Percentiles rank a stretch among this genome's conserved stretches.
Evolutionary conservation across 2,797 vertebrate species (phyloP).

Genomic region (Simalia tracyae): DNA sequence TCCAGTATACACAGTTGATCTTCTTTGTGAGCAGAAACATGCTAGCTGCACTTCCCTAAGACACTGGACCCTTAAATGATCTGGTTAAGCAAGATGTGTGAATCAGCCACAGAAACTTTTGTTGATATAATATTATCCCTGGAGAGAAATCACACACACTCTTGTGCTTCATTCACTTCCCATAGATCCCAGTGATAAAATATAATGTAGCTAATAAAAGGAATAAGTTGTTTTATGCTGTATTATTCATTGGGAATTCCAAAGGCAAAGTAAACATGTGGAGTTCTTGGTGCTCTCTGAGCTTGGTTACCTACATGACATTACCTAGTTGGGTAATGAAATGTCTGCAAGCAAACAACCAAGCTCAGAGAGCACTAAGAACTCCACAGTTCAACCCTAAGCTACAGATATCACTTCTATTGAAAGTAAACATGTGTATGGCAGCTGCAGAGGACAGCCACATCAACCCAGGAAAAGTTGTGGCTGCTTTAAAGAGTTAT

Average conservation of each 20-base stretch:
- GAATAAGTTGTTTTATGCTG: background rate
- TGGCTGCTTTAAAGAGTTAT: background rate
- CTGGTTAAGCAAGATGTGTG: background rate
- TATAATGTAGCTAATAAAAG: background rate
- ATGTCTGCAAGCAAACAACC: background rate
- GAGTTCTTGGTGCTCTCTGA: no score
- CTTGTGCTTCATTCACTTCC: background rate
- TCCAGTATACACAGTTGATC: background rate
- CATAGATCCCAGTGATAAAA: background rate
- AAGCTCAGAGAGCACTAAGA: background rate
- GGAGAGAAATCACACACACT: background rate
- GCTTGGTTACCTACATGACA: background rate
- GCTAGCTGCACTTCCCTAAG: background rate
- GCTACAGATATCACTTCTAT: background rate
- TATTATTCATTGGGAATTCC: background rate
- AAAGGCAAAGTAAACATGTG: background rate
- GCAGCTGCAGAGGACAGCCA: background rate
- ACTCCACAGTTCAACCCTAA: background rate
- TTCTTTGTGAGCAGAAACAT: background rate
- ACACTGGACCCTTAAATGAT: background rate
- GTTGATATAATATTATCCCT: background rate
- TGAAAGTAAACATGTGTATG: background rate
- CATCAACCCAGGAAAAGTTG: background rate
- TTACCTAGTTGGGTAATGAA: background rate
- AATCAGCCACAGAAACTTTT: background rate